A percentile compares a stretch with the other conserved stretches of the same genome.
phyloP scores from a whole-genome alignment of 2,888 invertebrate species.

The Trissonchulus latispiculum region DNA sequence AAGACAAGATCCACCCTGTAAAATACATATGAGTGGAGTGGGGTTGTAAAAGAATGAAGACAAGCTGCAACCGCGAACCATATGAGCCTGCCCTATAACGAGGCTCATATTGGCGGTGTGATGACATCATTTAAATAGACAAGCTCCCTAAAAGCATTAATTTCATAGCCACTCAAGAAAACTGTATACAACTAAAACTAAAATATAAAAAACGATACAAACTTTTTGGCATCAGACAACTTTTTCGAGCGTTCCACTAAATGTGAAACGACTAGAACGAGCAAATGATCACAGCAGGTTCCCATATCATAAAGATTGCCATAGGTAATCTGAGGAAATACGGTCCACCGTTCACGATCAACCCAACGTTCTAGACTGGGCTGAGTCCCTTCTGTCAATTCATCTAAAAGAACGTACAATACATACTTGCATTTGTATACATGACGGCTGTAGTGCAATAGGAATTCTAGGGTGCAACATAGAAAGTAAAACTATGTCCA shows the following conservation, averaged over 20 bases:
- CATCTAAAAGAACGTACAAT: background rate
- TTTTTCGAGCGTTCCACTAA: slow-evolving; percentile 24
- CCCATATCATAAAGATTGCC: slow-evolving; percentile 35
- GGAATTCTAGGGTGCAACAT: background rate
- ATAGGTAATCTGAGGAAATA: slow-evolving; percentile 32
- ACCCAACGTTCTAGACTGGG: slow-evolving; percentile 30
- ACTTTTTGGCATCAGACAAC: background rate
- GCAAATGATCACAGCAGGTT: slow-evolving; percentile 32
- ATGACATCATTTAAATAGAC: no score
- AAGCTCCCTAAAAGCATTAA: no score
- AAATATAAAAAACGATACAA: no score
- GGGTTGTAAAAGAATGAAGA: no score
- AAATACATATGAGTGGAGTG: no score
- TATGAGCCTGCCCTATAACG: no score
- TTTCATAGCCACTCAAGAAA: no score
- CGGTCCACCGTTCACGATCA: slow-evolving; percentile 36
- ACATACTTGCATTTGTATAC: background rate
- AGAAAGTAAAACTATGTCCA: no score
- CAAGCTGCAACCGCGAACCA: no score
- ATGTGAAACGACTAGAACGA: slow-evolving; percentile 35
- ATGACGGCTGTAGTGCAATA: background rate
- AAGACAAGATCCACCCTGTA: no score
- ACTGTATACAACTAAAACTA: no score
- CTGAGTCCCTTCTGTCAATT: slow-evolving; percentile 3
- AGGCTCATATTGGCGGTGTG: no score